Base-by-base conservation (phyloP, 2,113 vertebrate genomes). In the Chaetorhynchus papuensis region DNA sequence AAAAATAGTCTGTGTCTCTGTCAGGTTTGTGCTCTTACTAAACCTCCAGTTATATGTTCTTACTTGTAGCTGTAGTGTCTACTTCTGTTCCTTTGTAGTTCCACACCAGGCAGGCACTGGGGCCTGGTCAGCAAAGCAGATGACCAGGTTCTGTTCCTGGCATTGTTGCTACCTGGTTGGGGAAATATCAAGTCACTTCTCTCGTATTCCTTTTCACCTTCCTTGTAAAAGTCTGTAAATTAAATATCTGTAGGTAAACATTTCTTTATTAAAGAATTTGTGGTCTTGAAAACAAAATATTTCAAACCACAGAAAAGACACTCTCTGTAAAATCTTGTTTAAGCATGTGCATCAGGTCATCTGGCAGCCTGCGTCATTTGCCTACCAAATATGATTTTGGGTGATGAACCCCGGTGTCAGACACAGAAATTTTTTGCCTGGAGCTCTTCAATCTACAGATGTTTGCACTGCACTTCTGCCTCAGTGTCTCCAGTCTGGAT, bases 401-500 rank as follows among this genome's bases (percentile, higher is more conserved):
- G 60, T 74, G 60, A 75, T 39, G 57, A 39, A 37, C 21, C 15
- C n/a, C 21, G 4, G 11, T 84, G 75, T 89, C 52, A 57, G 31
- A 35, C 7, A 20, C 10, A 45, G 74, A 82, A 24, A 1, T 39
- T 39, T 87, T 83, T 82, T 84, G 47, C 77, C 30, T 79, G 37
- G 45, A 80, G 26, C 23, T 87, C 68, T 87, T 57, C 24, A 42
- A 39, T 60, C 44, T 64, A 45, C 81, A 87, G 65, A 74, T 91
- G 81, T 95, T 95, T 52, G 42, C 31, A 7, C 45, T 87, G 68
- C 54, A 27, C 35, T 93, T 63, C 81, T 95, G 78, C 92, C 84
- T 94, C 84, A 89, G 69, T 93, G 49, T 91, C 81, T 93, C 84
- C 69, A 71, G 69, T 91, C 92, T 91, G 92, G 92, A 71, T 96